Evolutionary conservation across 2,113 vertebrate species (phyloP), one percentile per base, ranked within the genome.

Genomic region (Euleptes europaea): DNA sequence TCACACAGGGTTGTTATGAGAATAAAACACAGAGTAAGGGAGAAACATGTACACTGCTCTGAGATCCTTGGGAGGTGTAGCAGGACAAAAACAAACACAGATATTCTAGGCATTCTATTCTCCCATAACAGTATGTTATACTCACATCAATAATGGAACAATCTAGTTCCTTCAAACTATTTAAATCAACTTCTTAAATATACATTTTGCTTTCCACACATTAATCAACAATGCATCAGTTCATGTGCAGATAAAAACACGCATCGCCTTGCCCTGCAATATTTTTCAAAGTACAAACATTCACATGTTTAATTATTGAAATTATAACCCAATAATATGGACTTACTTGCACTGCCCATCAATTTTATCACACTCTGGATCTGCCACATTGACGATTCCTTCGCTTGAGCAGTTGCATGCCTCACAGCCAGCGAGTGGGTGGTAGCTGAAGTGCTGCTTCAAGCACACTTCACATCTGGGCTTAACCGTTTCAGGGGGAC

Each of bases 311-410:
- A 51, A 38, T n/a, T 17, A 73, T 7, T n/a, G 8, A 33, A 80
- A 40, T n/a, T 14, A 19, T 3, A 17, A 10, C 23, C 5, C 33
- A 14, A 66, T 28, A 63, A 17, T 11, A 12, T 47, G 83, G 83
- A 94, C 97, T 96, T 91, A 98, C 98, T 84, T 97, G 97, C 98
- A 99, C 84, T 99, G 98, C 21, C 98, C 98, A 0, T 86, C 97
- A 86, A 2, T 89, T 71, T 51, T 89, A 91, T 98, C 93, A 76
- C 98, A 99, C n/a, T 96, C 95, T 0, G 87, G 84, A n/a, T 73
- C 92, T 6, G 90, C 80, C 1, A 66, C 83, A n/a, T 79, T 54
- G 4, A 86, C 0, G 0, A 97, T 74, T 75, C 98, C 98, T 6
- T 8, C 88, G 17, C 87, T 90, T 33, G 98, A 98, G 90, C 98